Base-by-base conservation (phyloP, 2,113 vertebrate genomes). In the Montifringilla adamsi region DNA sequence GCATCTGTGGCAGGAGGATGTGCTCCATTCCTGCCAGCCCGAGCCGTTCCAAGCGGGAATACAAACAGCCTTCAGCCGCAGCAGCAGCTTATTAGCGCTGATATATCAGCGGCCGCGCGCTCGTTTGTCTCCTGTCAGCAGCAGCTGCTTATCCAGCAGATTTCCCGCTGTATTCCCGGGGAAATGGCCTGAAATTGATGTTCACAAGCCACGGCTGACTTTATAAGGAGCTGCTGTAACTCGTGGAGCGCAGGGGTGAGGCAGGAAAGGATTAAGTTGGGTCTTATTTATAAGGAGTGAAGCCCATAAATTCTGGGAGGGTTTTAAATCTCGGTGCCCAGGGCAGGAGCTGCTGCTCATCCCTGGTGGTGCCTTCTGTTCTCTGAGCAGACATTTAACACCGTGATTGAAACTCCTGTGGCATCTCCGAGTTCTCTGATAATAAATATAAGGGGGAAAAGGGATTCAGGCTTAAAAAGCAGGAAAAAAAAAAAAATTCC, bases 131-230 rank as follows among this genome's bases (percentile, higher is more conserved):
- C 49, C 58, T 91, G 78, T 91, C 78, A 72, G 23, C 64, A 81
- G 31, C 55, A 72, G 56, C 92, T 89, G 81, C 93, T 95, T 81
- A 94, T 75, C 95, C 82, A 77, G 93, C 93, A 93, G 73, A 43
- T 84, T 47, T 6, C 72, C 44, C 66, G 7, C 35, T 31, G 8
- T 20, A 26, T 91, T 90, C 73, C n/a, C 2, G 35, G 75, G 70
- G 66, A 88, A 93, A 80, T 5, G 31, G 75, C 49, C 58, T 41
- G 44, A 59, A 94, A 90, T 85, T 88, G 85, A 94, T 92, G 92
- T 27, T 35, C 4, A 0, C 35, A 4, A 72, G 92, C 31, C 19
- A 1, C 4, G 30, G 60, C 44, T 76, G 87, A 37, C 73, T 58
- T 89, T 78, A 24, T 3, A 60, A 68, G 74, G 81, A 84, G 64